Evolutionary conservation across 2,888 invertebrate genomes (phyloP), one percentile per base, ranked within the genome.

Genomic region (Hylaea fasciaria): DNA sequence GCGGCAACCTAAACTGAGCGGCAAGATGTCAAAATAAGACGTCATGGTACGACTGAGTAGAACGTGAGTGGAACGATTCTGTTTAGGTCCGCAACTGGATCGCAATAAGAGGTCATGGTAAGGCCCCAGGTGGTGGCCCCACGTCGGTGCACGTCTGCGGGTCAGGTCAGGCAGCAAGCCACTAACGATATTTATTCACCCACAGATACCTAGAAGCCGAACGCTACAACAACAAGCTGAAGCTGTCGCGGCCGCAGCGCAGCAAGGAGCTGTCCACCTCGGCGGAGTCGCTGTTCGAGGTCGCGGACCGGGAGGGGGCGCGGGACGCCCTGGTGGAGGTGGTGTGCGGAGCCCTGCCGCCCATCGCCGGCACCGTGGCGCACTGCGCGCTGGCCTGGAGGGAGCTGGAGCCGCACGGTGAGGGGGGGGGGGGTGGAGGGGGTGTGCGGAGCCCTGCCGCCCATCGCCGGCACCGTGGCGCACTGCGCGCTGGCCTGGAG

Each of bases 201-300:
- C 41, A 7, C 71, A 92, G 94, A 66, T 94, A 93, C 69, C 71
- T 93, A 28, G 94, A 94, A 81, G 94, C 94, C 0, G 93, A 94
- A 65, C 88, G 93, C 35, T 87, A 87, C 70, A 92, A 93, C 77
- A 83, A 78, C 16, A 84, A 82, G 22, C 47, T 90, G 3, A 84
- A 83, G 16, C 76, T 78, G 1, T 59, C 64, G 0, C 80, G 81
- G 71, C 82, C 71, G 73, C 91, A 81, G 73, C 85, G 62, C 65
- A 92, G 77, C 65, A 92, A 79, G 71, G 89, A 80, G 62, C 78
- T 71, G 69, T 90, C 78, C 59, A 78, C 80, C 54, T 81, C 87
- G 0, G 68, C 70, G 1, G 86, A 87, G 78, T 80, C 88, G 0
- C 60, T 87, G 1, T 72, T 76, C 1, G 83, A 81, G 10, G 63